These are phyloP conservation scores for Watsonalla binaria DNA, from an alignment of 2,888 invertebrate genomes.

Conservation along the genomic window DNA sequence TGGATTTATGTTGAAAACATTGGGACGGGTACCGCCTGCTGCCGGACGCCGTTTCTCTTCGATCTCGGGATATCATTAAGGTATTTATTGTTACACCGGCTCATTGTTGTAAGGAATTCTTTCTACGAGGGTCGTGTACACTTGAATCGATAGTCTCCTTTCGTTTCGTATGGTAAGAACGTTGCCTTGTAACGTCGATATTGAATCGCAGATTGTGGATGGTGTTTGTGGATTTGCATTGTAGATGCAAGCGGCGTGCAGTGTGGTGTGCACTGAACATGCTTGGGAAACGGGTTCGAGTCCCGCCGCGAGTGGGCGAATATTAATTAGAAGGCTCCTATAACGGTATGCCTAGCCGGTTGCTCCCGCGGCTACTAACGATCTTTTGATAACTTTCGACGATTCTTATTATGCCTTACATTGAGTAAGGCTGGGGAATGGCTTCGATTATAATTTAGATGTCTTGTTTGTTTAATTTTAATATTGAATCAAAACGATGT, in stretches of 20 bases:
- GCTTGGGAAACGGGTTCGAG: conserved; percentile 49
- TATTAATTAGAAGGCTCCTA: conserved; percentile 62
- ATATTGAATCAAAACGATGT: too few relatives aligned
- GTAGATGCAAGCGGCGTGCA: conserved; percentile 63
- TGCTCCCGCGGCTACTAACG: conserved; percentile 45
- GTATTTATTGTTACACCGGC: conserved; percentile 78
- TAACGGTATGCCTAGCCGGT: conserved; percentile 47
- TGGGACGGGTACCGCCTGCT: conserved; percentile 65
- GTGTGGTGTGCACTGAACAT: conserved; percentile 42
- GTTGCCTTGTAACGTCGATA: conserved; percentile 41
- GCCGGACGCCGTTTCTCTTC: conserved; percentile 72
- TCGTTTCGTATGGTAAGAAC: conserved; percentile 40
- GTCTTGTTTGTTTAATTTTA: too few relatives aligned
- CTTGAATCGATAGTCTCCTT: conserved; percentile 71
- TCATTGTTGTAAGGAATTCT: conserved; percentile 77
- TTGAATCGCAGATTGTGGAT: conserved; percentile 57
- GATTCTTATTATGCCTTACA: conserved; percentile 37
- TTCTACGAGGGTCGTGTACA: conserved; percentile 64
- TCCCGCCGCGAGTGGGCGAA: conserved; percentile 54
- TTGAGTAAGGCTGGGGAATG: background rate
- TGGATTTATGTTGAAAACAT: conserved; percentile 71
- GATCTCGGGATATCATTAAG: conserved; percentile 78
- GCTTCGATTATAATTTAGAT: too few relatives aligned
- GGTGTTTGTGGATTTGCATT: conserved; percentile 68
- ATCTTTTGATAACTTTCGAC: conserved; percentile 58